Evolutionary conservation across 2,888 invertebrate species (phyloP).

Genomic region (Acanthosepion esculentum): DNA sequence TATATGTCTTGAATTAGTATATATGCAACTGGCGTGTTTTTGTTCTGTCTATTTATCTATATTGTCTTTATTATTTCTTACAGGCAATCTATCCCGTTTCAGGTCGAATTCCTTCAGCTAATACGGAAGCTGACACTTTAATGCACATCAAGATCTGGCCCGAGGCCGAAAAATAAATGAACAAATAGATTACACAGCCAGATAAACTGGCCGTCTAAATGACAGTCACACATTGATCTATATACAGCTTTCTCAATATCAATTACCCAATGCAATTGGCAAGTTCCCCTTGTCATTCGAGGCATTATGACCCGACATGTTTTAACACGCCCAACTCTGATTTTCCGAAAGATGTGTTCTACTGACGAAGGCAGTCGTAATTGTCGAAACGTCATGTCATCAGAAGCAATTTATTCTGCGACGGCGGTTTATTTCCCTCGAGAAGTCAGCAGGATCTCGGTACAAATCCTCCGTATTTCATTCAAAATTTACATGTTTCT

Average conservation of each 20-base stretch:
- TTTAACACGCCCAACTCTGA: not conserved
- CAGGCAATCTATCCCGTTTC: too few relatives aligned
- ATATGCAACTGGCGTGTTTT: too few relatives aligned
- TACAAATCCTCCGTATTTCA: too few relatives aligned
- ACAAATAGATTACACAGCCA: not conserved
- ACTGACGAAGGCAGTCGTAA: not conserved
- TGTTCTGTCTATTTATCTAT: too few relatives aligned
- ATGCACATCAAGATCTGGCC: not conserved
- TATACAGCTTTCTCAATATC: not conserved
- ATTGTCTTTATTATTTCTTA: too few relatives aligned
- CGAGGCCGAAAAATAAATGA: not conserved
- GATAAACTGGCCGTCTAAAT: not conserved
- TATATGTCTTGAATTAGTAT: too few relatives aligned
- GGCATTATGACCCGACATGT: not conserved
- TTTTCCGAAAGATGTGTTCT: not conserved
- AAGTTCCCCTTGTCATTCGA: not conserved
- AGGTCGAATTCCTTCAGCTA: too few relatives aligned
- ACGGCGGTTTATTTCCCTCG: not conserved
- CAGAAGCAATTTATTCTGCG: slow-evolving; percentile 8
- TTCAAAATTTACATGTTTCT: too few relatives aligned
- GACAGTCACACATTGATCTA: not conserved
- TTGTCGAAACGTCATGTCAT: slow-evolving; percentile 33
- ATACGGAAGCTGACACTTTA: too few relatives aligned
- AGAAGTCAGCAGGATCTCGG: not conserved
- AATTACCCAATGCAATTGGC: not conserved